Evolutionary conservation across 2,113 vertebrate genomes (phyloP).

Genomic region (Nothoprocta perdicaria): DNA sequence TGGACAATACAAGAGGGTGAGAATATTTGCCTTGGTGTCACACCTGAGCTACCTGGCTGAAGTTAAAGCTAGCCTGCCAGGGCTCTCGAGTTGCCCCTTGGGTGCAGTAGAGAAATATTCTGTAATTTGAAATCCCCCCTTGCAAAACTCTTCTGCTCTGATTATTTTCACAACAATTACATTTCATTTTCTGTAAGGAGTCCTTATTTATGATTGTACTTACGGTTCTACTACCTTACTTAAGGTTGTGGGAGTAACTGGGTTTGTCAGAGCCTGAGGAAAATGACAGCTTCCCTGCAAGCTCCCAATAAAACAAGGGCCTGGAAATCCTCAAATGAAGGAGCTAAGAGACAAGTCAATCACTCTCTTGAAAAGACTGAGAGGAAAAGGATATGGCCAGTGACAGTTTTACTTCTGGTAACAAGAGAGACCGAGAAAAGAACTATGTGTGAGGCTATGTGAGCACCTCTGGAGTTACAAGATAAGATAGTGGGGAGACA

Average conservation of each 20-base stretch:
- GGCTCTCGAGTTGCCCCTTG: neutral
- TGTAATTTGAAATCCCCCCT: neutral
- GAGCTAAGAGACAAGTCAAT: neutral
- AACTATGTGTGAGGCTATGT: neutral
- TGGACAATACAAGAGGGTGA: accelerated
- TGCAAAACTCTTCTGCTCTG: neutral
- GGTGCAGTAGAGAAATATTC: neutral
- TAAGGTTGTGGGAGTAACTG: neutral
- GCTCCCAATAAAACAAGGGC: neutral
- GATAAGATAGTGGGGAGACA: accelerated
- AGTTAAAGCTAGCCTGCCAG: neutral
- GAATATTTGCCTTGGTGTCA: accelerated
- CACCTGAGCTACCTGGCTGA: neutral
- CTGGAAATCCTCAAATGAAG: neutral
- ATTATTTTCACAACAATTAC: neutral
- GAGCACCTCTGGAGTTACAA: neutral
- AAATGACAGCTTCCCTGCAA: neutral
- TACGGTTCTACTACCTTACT: too few species aligned
- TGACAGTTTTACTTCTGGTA: neutral
- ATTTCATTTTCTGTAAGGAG: neutral
- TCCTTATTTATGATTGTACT: neutral
- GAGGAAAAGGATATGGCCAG: neutral
- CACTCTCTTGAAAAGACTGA: neutral
- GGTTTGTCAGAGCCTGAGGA: neutral
- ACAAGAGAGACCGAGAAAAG: neutral